These are phyloP conservation scores for Contarinia nasturtii DNA, from an alignment of 1,140 invertebrate genomes.

Conservation along the genomic window DNA sequence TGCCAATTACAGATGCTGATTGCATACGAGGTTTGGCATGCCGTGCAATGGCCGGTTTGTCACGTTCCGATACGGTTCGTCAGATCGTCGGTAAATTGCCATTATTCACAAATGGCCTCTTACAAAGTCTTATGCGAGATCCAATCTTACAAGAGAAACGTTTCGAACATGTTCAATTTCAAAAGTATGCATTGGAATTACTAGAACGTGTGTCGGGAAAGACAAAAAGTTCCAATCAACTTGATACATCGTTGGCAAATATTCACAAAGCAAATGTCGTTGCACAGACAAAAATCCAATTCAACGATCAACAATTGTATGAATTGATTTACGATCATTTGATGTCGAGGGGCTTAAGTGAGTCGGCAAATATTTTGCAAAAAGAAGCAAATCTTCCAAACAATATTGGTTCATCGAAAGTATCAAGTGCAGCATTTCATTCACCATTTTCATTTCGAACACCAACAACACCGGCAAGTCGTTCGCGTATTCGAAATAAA, in stretches of 20 bases:
- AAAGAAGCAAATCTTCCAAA: slow-evolving; percentile 49
- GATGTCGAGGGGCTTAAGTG: slow-evolving; percentile 46
- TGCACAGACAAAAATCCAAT: slow-evolving; percentile 85
- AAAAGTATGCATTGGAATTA: slow-evolving; percentile 82
- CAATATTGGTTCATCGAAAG: slow-evolving; percentile 16
- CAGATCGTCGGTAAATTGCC: slow-evolving; percentile 94
- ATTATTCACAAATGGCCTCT: slow-evolving; percentile 79
- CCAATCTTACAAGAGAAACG: slow-evolving; percentile 91
- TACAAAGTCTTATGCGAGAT: slow-evolving; percentile 87
- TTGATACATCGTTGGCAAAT: slow-evolving; percentile 67
- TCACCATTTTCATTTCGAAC: slow-evolving; percentile 2
- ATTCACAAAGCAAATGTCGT: slow-evolving; percentile 88
- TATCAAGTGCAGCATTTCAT: neutral
- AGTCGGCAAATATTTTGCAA: slow-evolving; percentile 52
- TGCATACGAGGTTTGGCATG: slow-evolving; percentile 80
- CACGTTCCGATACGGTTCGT: slow-evolving; percentile 73
- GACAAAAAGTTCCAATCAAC: slow-evolving; percentile 57
- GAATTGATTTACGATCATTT: slow-evolving; percentile 86
- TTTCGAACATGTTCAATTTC: slow-evolving; percentile 87
- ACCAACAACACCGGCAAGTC: slow-evolving; percentile 2
- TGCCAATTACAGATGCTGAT: slow-evolving; percentile 92
- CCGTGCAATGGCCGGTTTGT: slow-evolving; percentile 75
- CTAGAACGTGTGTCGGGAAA: slow-evolving; percentile 84
- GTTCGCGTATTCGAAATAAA: neutral
- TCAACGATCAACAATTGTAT: slow-evolving; percentile 79